A percentile compares a stretch with the other conserved stretches of the same genome.
Evolutionary conservation across 2,797 vertebrate species (phyloP).

Genomic region (Nannoperca australis): DNA sequence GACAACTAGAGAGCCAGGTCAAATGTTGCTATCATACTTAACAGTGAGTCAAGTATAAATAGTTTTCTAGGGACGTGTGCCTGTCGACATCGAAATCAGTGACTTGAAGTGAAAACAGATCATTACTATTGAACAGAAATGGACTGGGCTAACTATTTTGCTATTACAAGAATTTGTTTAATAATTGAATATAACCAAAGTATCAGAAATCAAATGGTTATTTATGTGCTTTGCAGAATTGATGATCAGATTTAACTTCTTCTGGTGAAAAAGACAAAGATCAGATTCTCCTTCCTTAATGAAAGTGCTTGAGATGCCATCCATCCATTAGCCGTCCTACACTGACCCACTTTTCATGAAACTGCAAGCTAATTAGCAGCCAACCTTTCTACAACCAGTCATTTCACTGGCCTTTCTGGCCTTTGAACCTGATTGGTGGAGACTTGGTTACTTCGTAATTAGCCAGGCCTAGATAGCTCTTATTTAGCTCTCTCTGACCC

Average conservation of each 20-base stretch:
- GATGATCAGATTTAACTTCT: not conserved
- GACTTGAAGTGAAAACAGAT: conserved; percentile 7
- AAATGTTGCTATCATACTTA: conserved; percentile 19
- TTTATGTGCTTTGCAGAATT: not conserved
- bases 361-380: conserved; percentile 53
- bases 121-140: not conserved
- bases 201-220: not conserved
- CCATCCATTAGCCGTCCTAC: conserved; percentile 24
- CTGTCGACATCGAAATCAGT: not conserved
- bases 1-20: conserved; percentile 24
- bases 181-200: not conserved
- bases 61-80: not conserved
- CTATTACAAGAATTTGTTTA: not conserved
- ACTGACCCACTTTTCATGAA: conserved; percentile 63
- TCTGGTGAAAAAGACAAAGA: not conserved
- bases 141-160: not conserved
- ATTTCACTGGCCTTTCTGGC: conserved; percentile 42
- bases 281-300: conserved; percentile 3
- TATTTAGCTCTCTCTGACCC: conserved; percentile 67
- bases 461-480: conserved; percentile 54
- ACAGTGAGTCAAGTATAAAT: conserved; percentile 8
- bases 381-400: conserved; percentile 41
- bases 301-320: conserved; percentile 19
- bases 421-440: conserved; percentile 49
- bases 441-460: conserved; percentile 58